phyloP scores from a whole-genome alignment of 2,888 invertebrate species.

The Euclidia mi region DNA sequence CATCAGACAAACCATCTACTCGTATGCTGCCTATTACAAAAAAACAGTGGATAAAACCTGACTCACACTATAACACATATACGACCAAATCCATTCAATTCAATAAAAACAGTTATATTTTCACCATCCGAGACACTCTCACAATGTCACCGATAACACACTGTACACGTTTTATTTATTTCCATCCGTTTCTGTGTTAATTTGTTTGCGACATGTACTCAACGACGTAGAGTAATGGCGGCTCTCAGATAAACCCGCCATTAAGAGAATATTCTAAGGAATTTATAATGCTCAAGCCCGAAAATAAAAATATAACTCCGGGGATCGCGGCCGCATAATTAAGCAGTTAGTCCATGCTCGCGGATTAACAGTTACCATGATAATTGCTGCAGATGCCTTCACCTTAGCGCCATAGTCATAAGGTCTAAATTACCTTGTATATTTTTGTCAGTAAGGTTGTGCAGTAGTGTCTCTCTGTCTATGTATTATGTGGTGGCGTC shows the following conservation, averaged over 20 bases:
- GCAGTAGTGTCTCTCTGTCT: conserved; percentile 29
- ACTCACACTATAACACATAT: neutral
- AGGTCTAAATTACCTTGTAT: conserved; percentile 17
- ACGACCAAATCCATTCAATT: neutral
- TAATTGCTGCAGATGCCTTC: conserved; percentile 12
- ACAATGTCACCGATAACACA: conserved; percentile 11
- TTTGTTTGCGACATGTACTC: conserved; percentile 36
- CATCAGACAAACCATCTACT: no score
- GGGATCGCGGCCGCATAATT: conserved; percentile 76
- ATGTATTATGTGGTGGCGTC: conserved; percentile 36
- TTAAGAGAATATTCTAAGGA: conserved; percentile 76
- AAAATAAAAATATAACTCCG: conserved; percentile 81
- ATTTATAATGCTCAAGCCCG: conserved; percentile 75
- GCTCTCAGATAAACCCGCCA: conserved; percentile 62
- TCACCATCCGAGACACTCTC: neutral
- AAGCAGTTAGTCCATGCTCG: conserved; percentile 77
- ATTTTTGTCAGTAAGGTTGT: conserved; percentile 7
- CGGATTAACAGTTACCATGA: conserved; percentile 65
- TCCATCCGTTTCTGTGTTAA: conserved; percentile 31
- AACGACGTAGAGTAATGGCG: conserved; percentile 40
- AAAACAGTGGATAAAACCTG: neutral
- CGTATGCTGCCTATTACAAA: no score
- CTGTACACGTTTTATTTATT: conserved; percentile 23
- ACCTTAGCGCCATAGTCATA: conserved; percentile 16
- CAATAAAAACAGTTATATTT: conserved; percentile 3